Base-by-base conservation (phyloP, 2,797 vertebrate species). In the Peromyscus melanophrys region DNA sequence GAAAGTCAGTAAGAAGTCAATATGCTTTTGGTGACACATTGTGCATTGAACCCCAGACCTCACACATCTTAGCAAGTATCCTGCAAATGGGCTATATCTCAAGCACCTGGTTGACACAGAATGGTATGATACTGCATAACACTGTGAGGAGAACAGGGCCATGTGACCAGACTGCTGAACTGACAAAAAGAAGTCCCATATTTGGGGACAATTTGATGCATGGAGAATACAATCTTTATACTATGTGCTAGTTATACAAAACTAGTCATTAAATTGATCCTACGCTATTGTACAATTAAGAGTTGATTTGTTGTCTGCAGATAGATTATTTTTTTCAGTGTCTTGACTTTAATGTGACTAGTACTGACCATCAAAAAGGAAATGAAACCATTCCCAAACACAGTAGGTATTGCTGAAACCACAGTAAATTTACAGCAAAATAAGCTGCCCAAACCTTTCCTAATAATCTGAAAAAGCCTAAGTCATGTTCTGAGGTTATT, bases 341-440 rank as follows among this genome's bases (percentile, higher is more conserved):
- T 69, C n/a, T 94, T 96, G 87, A 87, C 80, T 86, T 95, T 87
- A 63, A 46, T 82, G 59, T 77, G 63, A 89, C 31, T 78, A 59
- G 84, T 69, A 81, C 40, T 90, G 75, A 90, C 69, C 73, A 57
- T 27, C 29, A n/a, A 29, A 63, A 82, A 94, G 75, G 95, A 97
- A 97, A 65, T 96, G 82, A 96, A 92, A 94, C 17, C 69, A 59
- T 93, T 87, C 57, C 63, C 34, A 59, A 34, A 84, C 37, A 94
- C 34, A 59, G 57, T 59, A 80, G 19, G 31, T 27, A 94, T 81
- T 89, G 69, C 96, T 96, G 75, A 95, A 94, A 92, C 57, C 67
- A 89, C 27, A 89, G 34, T 52, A 90, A 92, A 85, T 92, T 93
- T 88, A 90, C 27, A 91, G 71, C 40, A 82, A 92, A 92, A 84